Evolutionary conservation across 1,140 invertebrate species (phyloP).

Genomic region (Conopomorpha cramerella): DNA sequence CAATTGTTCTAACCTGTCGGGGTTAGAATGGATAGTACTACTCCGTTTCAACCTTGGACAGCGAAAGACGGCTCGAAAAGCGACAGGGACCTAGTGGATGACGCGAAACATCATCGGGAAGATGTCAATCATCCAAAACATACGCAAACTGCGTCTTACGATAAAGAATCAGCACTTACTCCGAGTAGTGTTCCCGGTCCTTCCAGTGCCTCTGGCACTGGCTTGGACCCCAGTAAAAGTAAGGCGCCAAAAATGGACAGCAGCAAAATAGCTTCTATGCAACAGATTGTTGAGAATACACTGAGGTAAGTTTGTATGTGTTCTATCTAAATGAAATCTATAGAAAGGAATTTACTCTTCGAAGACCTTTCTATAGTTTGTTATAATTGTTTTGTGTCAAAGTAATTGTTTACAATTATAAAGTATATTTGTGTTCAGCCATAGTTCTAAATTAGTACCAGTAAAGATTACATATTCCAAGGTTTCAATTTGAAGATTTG

Average conservation of each 20-base stretch:
- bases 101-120: constrained; percentile 59
- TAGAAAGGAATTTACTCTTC: too few relatives aligned
- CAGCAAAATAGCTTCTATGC: constrained; percentile 50
- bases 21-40: constrained; percentile 53
- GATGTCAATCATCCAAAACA: constrained; percentile 61
- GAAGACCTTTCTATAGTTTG: too few relatives aligned
- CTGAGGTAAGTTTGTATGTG: too few relatives aligned
- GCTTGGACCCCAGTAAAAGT: constrained; percentile 16
- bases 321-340: too few relatives aligned
- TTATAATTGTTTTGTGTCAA: too few relatives aligned
- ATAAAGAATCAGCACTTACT: constrained; percentile 50
- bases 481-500: too few relatives aligned
- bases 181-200: constrained; percentile 35
- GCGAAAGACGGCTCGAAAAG: constrained; percentile 46
- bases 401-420: too few relatives aligned
- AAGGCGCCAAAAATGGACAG: constrained; percentile 48
- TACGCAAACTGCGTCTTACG: constrained; percentile 59
- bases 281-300: constrained; percentile 54
- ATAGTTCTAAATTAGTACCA: too few relatives aligned
- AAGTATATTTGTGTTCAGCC: too few relatives aligned
- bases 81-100: constrained; percentile 51
- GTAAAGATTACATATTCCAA: too few relatives aligned
- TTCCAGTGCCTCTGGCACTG: constrained; percentile 23
- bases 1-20: constrained; percentile 22
- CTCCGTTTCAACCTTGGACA: constrained; percentile 57